A percentile compares a stretch with the other conserved stretches of the same genome.
Conservation (phyloP, 2,797 vertebrate genomes). For the Odontamblyopus rebecca region DNA sequence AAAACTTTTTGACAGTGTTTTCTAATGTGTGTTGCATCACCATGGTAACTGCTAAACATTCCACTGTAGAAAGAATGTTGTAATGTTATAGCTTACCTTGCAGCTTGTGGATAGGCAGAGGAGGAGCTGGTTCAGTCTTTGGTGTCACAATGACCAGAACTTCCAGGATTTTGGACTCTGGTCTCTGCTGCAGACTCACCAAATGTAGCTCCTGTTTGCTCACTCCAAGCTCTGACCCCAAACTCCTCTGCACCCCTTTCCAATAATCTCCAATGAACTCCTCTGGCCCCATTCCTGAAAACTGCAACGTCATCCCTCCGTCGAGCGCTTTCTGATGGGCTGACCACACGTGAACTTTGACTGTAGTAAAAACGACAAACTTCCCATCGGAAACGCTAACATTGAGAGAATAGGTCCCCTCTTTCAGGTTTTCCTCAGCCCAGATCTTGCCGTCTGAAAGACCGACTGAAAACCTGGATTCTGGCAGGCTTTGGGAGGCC, state of each 20-base stretch:
- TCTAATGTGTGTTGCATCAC: no score
- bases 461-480: constrained; percentile 83
- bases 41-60: no score
- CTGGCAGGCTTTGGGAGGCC: constrained; percentile 61
- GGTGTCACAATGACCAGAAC: constrained; percentile 83
- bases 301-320: constrained; percentile 82
- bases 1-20: no score
- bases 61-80: no score
- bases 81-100: constrained; percentile 43
- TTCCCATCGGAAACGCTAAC: constrained; percentile 91
- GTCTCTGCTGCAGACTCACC: constrained; percentile 89
- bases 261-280: constrained; percentile 93
- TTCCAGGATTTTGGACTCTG: constrained; percentile 75
- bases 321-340: constrained; percentile 78
- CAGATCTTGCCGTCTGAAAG: constrained; percentile 85
- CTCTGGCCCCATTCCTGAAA: constrained; percentile 83
- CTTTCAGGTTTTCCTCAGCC: constrained; percentile 78
- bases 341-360: constrained; percentile 86
- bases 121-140: constrained; percentile 52
- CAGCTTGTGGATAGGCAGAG: constrained; percentile 75
- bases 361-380: constrained; percentile 75
- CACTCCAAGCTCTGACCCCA: constrained; percentile 79
- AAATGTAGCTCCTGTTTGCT: constrained; percentile 84
- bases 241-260: constrained; percentile 87
- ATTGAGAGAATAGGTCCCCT: constrained; percentile 85